Evolutionary conservation across 1,140 invertebrate genomes (phyloP), one percentile per base, ranked within the genome.

Genomic region (Saxidomus purpurata): DNA sequence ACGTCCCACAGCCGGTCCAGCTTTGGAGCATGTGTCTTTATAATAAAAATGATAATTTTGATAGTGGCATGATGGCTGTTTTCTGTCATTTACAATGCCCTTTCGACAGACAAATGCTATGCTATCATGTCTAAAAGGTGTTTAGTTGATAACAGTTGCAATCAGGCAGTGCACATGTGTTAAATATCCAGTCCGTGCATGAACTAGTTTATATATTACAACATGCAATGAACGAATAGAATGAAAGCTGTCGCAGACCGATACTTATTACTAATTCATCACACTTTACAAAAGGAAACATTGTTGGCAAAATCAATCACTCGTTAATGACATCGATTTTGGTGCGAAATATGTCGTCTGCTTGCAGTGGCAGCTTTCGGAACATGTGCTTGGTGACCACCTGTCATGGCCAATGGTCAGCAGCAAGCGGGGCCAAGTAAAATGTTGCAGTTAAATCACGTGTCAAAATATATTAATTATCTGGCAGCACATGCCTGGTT

Each of bases 381-480:
- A 79, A 52, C 25, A 55, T 17, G 47, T 49, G 74, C 74, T 31
- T 77, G 25, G 74, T 49, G 67, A 40, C 63, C 83, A 85, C 61
- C 83, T 85, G 83, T 85, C 83, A 85, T 74, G 83, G 67, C 43
- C 47, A 74, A 25, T 85, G 83, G 83, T 74, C 63, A 85, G 83
- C 83, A 22, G 52, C 19, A 1, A 79, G 19, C 49, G 13, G 83
- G 8, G 36, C 38, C 25, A 47, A 25, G 6, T 55, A 63, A 43
- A 25, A 63, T 59, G 59, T 67, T 40, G 19, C 49, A 40, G 17
- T 28, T 31, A 34, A 49, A 47, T 85, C 83, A 85, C 63, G 83
- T 85, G 83, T 74, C 80, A 82, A 63, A 55, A 40, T 82, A 0
- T 19, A 40, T 59, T 19, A 63, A 67, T 82, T 36, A 63, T 25